Evolutionary conservation across 2,797 vertebrate species (phyloP).

Genomic region (Gambusia yucatana): DNA sequence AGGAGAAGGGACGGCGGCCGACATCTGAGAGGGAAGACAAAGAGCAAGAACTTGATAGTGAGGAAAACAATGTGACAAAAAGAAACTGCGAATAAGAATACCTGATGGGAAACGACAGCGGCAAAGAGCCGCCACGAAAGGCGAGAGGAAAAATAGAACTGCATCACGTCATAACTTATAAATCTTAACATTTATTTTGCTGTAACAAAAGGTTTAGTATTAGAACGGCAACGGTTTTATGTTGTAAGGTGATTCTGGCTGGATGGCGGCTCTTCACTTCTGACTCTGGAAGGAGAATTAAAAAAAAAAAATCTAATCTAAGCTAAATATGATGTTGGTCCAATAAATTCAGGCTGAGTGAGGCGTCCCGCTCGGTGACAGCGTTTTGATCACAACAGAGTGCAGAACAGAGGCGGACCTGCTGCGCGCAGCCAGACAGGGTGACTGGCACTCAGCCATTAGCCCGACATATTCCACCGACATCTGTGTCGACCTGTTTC

Average conservation of each 20-base stretch:
- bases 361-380: background rate
- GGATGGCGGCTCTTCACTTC: background rate
- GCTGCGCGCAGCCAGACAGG: background rate
- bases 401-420: background rate
- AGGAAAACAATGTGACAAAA: background rate
- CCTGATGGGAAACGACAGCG: background rate
- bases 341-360: background rate
- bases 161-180: background rate
- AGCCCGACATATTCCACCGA: background rate
- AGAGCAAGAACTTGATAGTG: background rate
- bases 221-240: background rate
- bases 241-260: background rate
- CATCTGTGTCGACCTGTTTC: background rate
- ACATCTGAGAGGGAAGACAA: slow-evolving; percentile 4
- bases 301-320: background rate
- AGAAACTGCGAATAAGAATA: background rate
- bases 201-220: background rate
- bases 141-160: background rate
- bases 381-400: slow-evolving; percentile 15
- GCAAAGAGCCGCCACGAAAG: background rate
- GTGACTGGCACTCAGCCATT: background rate
- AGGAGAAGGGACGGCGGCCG: slow-evolving; percentile 3
- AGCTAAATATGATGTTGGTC: background rate
- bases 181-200: background rate
- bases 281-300: background rate